Evolutionary conservation across 2,888 invertebrate species (phyloP), one percentile per base, ranked within the genome.

Genomic region (Synergus japonicus): DNA sequence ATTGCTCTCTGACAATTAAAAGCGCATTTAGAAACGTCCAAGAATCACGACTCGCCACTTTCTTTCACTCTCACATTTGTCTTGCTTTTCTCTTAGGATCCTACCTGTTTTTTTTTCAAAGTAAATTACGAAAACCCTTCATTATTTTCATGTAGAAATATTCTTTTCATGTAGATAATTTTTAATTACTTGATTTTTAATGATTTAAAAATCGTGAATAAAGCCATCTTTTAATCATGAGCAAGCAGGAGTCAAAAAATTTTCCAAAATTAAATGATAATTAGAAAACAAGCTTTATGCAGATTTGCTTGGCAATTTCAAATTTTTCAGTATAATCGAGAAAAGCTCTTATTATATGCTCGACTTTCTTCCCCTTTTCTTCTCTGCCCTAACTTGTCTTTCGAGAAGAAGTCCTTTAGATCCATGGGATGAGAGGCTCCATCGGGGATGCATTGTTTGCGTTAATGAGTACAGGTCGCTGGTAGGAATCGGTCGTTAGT

Each of bases 401-500:
- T n/a, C 9, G 54, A n/a, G 54, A 60, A 60, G 60, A 22, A 41
- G 49, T 49, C 49, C 29, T 46, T 15, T 12, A n/a, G 13, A 49
- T 49, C 15, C 37, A 7, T 73, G 49, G 54, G 37, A 82, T 82
- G 81, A 82, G 82, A 81, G 81, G 78, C 82, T 81, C 81, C 83
- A 78, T 78, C 80, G 83, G 85, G 82, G 85, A 83, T 83, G 86
- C 85, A 85, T 87, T 87, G 86, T 88, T 86, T 85, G 85, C 82
- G 80, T 86, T 88, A 86, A 88, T 87, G 87, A 87, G 85, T 84
- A 81, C 81, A 80, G 79, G 83, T 85, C 82, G 80, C 82, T 83
- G 77, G 81, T 81, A 84, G 85, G 85, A 85, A 81, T 83, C 81
- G 84, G 85, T 88, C 87, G 86, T 89, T 88, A 88, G 85, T 79